Base-by-base conservation (phyloP, 2,113 vertebrate genomes). In the Poeciliopsis prolifica region DNA sequence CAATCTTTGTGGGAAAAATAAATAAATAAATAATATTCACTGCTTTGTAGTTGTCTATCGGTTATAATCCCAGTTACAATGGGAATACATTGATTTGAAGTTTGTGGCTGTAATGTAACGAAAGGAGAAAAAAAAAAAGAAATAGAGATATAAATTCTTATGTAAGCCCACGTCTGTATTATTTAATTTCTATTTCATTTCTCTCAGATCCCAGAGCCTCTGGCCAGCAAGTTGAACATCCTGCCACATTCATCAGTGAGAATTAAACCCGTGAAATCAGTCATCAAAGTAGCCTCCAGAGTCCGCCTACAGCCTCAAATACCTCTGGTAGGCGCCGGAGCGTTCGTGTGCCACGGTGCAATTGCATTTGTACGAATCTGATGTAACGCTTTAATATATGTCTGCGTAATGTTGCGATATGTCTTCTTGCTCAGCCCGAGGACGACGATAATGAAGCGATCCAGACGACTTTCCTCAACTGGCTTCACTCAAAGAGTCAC, bases 181-280 rank as follows among this genome's bases (percentile, higher is more conserved):
- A 7, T 58, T 24, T 10, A 54, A 54, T 54, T 24, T 54, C 51
- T n/a, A 0, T 61, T 40, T 3, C 1, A 44, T 60, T 78, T 61
- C 13, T 66, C 48, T 48, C 71, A 99, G 98, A 96, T 99, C 80
- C 95, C 97, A 74, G 86, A 93, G 76, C 82, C 51, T 31, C 80
- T 98, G 83, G 93, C 94, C 68, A 92, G 80, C 81, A 95, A 90
- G 58, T 86, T 98, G 9, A 91, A 44, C 17, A 92, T 98, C 3
- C 81, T 90, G 80, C 90, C 95, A 54, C 96, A 96, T 90, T 95
- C 96, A 29, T 91, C 96, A 66, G 95, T 99, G 65, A 95, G 89
- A 94, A 95, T 99, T 76, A 92, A 93, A 62, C 95, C 96, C 14
- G 62, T 97, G 76, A 95, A 95, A 81, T 92, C 94, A 58, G 1